Evolutionary conservation across 2,797 vertebrate genomes (phyloP).

Genomic region (Pteronotus mesoamericanus): DNA sequence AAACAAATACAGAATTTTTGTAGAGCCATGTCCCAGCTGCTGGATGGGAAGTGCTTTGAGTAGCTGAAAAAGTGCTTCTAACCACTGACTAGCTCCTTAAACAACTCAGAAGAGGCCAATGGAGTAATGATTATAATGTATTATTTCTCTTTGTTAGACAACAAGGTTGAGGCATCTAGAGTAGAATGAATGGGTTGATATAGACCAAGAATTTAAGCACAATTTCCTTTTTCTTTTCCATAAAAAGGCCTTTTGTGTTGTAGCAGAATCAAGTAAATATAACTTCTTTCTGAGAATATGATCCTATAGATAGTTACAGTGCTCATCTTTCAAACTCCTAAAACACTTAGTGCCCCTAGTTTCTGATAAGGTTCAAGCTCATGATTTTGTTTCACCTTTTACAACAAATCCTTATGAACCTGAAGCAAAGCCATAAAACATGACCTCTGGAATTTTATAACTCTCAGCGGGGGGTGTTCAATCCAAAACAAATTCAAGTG

Average conservation of each 20-base stretch:
- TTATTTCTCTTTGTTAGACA: background rate
- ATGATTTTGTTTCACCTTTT: background rate
- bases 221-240: background rate
- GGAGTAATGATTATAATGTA: background rate
- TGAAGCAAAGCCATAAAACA: background rate
- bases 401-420: background rate
- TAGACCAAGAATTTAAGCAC: background rate
- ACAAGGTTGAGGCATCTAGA: background rate
- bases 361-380: background rate
- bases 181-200: background rate
- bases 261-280: background rate
- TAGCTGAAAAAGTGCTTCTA: background rate
- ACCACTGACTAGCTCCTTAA: background rate
- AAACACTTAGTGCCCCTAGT: background rate
- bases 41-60: background rate
- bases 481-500: conserved; percentile 19
- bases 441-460: background rate
- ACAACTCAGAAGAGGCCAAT: background rate
- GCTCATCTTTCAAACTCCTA: background rate
- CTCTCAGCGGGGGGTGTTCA: background rate
- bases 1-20: background rate
- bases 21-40: background rate
- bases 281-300: background rate
- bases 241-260: background rate
- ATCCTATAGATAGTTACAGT: background rate